Percentiles rank a stretch among this genome's conserved stretches.
phyloP scores from a whole-genome alignment of 2,797 vertebrate genomes.

The Gymnoscopelus microlampas region DNA sequence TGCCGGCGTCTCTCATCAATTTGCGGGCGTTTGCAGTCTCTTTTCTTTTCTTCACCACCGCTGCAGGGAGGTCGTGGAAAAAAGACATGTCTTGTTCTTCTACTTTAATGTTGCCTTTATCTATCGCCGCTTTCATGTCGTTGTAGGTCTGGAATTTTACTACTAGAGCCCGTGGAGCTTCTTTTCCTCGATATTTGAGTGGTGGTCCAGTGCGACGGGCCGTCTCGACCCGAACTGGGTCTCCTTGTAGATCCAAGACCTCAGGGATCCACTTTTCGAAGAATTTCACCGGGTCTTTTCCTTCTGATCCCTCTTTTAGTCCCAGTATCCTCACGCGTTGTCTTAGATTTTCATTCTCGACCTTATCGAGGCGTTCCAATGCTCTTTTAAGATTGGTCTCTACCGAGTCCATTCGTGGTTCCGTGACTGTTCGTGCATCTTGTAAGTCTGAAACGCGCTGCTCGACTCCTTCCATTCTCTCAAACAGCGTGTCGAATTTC shows the following conservation, averaged over 20 bases:
- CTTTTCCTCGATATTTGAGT: no score
- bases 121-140: no score
- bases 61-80: no score
- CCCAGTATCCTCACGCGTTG: neutral
- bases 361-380: neutral
- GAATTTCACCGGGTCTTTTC: neutral
- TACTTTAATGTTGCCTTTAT: no score
- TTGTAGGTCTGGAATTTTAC: no score
- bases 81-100: no score
- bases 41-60: no score
- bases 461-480: neutral
- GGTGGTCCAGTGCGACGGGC: neutral
- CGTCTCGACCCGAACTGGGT: neutral
- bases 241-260: neutral
- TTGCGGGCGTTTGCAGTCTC: no score
- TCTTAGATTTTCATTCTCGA: neutral
- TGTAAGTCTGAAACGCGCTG: neutral
- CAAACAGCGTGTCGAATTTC: neutral
- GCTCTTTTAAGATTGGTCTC: neutral
- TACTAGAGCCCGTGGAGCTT: no score
- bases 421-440: neutral
- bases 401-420: neutral
- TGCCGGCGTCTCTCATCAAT: no score
- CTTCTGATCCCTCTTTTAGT: neutral
- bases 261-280: slow-evolving; percentile 3